Conservation (phyloP, 2,888 invertebrate species). For the Sialis fuliginosa region DNA sequence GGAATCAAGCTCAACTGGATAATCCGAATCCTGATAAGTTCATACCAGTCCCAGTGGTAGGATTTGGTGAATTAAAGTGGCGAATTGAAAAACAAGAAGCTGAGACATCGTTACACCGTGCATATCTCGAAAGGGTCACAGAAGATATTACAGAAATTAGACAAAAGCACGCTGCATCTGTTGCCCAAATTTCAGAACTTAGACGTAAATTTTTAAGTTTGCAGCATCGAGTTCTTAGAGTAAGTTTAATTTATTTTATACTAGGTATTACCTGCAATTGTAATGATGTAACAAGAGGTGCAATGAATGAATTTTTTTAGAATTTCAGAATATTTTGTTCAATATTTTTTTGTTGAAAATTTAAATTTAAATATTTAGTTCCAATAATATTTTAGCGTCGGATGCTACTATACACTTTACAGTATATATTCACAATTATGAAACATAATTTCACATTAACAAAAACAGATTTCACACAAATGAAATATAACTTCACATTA, state of each 20-base stretch:
- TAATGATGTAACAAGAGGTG: too few species aligned
- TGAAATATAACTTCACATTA: too few species aligned
- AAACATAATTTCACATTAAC: too few species aligned
- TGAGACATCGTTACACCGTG: conserved; percentile 66
- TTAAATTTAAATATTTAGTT: too few species aligned
- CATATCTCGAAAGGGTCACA: conserved; percentile 61
- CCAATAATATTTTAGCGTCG: too few species aligned
- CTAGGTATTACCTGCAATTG: too few species aligned
- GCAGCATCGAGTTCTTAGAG: conserved; percentile 68
- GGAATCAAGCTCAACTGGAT: conserved; percentile 91
- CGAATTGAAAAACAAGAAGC: conserved; percentile 71
- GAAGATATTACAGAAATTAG: conserved; percentile 62
- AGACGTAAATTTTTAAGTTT: conserved; percentile 64
- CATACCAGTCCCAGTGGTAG: conserved; percentile 87
- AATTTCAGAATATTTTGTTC: too few species aligned
- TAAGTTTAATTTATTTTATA: conserved; percentile 20
- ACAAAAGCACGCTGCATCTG: conserved; percentile 62
- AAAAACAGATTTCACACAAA: too few species aligned
- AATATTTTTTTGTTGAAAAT: too few species aligned
- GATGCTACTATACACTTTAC: too few species aligned
- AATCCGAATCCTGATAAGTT: conserved; percentile 84
- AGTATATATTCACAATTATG: too few species aligned
- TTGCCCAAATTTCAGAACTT: conserved; percentile 66
- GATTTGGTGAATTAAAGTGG: conserved; percentile 66
- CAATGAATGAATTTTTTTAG: too few species aligned